A percentile compares a stretch with the other conserved stretches of the same genome.
These are phyloP conservation scores for Etheostoma cragini DNA, from an alignment of 2,113 vertebrate genomes.

Conservation along the genomic window DNA sequence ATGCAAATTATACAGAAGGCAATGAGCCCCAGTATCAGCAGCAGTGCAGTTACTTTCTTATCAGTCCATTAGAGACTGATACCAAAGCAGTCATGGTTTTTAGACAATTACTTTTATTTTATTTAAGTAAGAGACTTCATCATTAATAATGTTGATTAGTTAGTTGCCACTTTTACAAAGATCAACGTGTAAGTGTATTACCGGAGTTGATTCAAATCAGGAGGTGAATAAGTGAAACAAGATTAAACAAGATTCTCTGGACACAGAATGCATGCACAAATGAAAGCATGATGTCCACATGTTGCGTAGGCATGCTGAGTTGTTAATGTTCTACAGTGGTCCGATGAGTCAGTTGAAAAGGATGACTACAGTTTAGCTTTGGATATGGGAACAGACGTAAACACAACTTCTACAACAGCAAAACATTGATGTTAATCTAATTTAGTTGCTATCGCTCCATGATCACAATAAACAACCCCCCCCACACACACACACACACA, in stretches of 20 bases:
- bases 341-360: slow-evolving; percentile 60
- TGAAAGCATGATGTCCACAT: slow-evolving; percentile 46
- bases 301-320: slow-evolving; percentile 47
- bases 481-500: neutral
- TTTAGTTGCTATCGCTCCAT: slow-evolving; percentile 24
- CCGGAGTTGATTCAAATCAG: neutral
- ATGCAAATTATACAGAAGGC: neutral
- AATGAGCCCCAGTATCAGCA: neutral
- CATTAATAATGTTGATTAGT: neutral
- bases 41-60: neutral
- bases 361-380: slow-evolving; percentile 46
- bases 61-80: neutral
- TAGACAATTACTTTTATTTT: neutral
- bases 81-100: neutral
- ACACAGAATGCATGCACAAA: slow-evolving; percentile 1
- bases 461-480: slow-evolving; percentile 29
- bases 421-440: slow-evolving; percentile 44
- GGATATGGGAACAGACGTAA: slow-evolving; percentile 36
- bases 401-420: slow-evolving; percentile 22
- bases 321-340: slow-evolving; percentile 53
- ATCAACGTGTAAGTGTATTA: neutral
- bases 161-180: neutral
- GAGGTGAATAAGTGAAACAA: neutral
- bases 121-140: neutral
- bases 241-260: neutral